Evolutionary conservation across 2,797 vertebrate genomes (phyloP).

Genomic region (Melanotaenia boesemani): DNA sequence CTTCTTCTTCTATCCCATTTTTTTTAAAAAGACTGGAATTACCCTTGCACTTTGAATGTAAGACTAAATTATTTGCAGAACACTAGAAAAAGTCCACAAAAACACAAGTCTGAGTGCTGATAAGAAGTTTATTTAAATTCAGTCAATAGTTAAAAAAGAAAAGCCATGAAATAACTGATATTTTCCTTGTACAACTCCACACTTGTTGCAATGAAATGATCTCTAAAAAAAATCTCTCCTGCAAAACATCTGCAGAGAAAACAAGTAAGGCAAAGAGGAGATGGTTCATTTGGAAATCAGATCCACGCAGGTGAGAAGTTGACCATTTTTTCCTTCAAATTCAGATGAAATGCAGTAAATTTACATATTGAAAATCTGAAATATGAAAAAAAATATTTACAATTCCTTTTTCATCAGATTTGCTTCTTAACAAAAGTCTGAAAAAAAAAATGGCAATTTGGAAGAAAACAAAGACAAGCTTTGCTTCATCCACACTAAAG

Average conservation of each 20-base stretch:
- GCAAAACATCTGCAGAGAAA: constrained; percentile 58
- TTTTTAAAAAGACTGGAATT: not conserved
- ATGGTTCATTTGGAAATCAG: constrained; percentile 53
- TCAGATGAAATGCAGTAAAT: constrained; percentile 74
- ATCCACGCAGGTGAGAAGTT: constrained; percentile 53
- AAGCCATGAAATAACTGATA: constrained; percentile 55
- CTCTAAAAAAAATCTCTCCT: constrained; percentile 47
- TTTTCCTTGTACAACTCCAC: constrained; percentile 59
- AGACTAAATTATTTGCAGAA: not conserved
- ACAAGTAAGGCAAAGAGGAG: constrained; percentile 74
- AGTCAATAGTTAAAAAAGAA: constrained; percentile 61
- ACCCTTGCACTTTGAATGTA: not conserved
- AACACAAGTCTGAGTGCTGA: constrained; percentile 51
- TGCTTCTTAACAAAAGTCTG: constrained; percentile 62
- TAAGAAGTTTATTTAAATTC: constrained; percentile 80
- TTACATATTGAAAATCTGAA: constrained; percentile 69
- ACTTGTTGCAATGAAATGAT: constrained; percentile 58
- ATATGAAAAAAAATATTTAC: constrained; percentile 78
- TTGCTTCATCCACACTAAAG: constrained; percentile 64
- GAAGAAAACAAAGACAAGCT: constrained; percentile 48
- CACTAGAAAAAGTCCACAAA: not conserved
- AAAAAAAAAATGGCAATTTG: constrained; percentile 42
- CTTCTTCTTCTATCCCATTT: not conserved
- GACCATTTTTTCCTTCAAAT: constrained; percentile 55
- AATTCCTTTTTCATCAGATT: constrained; percentile 70